Conservation (phyloP, 2,888 invertebrate species). For the Drosophila dives region DNA sequence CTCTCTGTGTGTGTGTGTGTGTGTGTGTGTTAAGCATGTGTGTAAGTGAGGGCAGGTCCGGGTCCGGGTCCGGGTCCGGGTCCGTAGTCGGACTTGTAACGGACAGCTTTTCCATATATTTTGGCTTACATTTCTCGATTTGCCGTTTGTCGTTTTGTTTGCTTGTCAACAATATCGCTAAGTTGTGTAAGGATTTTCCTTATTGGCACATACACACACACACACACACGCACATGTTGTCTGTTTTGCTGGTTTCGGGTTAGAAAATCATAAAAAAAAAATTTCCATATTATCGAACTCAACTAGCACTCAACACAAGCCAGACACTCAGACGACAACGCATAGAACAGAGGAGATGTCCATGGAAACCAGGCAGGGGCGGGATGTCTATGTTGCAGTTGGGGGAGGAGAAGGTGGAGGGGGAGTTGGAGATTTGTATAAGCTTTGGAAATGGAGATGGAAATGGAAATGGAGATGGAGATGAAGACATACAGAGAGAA, state of each 20-base stretch:
- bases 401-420: background rate
- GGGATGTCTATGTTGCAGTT: no score
- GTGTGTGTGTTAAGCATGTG: constrained; percentile 3
- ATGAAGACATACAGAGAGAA: constrained; percentile 47
- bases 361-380: constrained; percentile 15
- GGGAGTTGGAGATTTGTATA: background rate
- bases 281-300: constrained; percentile 84
- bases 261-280: constrained; percentile 77
- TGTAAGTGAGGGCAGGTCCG: constrained; percentile 40
- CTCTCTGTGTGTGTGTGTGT: no score
- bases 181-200: constrained; percentile 36
- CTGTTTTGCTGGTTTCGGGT: constrained; percentile 55
- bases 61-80: constrained; percentile 20
- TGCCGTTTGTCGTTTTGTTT: constrained; percentile 41
- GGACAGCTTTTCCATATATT: constrained; percentile 57
- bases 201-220: constrained; percentile 31
- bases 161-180: constrained; percentile 67
- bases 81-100: constrained; percentile 12
- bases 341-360: constrained; percentile 8
- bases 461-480: constrained; percentile 7
- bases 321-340: constrained; percentile 14
- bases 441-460: constrained; percentile 1
- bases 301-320: constrained; percentile 64
- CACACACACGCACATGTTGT: constrained; percentile 43
- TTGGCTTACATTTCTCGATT: constrained; percentile 60